Evolutionary conservation across 2,888 invertebrate species (phyloP).

Genomic region (Ophraella communa): DNA sequence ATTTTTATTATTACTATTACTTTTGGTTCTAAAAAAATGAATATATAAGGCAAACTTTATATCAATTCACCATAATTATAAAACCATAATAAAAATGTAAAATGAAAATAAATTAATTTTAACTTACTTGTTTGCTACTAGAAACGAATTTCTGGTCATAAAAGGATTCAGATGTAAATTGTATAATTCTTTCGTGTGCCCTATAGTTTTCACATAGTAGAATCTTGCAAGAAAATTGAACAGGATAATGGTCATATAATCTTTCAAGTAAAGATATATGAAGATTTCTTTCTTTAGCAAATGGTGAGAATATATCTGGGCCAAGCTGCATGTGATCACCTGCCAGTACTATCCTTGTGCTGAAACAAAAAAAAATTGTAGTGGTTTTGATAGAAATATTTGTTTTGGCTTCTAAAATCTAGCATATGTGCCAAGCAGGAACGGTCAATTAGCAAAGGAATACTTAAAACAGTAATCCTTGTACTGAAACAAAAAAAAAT

Average conservation of each 20-base stretch:
- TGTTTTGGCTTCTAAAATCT: too few species aligned
- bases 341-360: slow-evolving; percentile 79
- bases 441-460: too few species aligned
- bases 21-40: too few species aligned
- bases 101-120: background rate
- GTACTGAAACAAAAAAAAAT: slow-evolving; percentile 58
- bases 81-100: too few species aligned
- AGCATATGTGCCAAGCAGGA: too few species aligned
- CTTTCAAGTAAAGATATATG: slow-evolving; percentile 80
- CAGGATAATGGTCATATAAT: slow-evolving; percentile 77
- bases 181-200: slow-evolving; percentile 81
- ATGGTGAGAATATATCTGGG: slow-evolving; percentile 79
- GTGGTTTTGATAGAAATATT: too few species aligned
- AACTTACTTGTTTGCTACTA: slow-evolving; percentile 67
- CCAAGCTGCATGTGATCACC: slow-evolving; percentile 85
- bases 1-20: too few species aligned
- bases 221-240: slow-evolving; percentile 76
- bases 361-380: background rate
- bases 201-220: slow-evolving; percentile 83
- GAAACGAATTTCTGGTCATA: slow-evolving; percentile 79
- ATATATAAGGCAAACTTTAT: too few species aligned
- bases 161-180: slow-evolving; percentile 81
- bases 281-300: slow-evolving; percentile 72
- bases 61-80: too few species aligned
- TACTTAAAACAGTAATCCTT: too few species aligned